Conservation (phyloP, 1,140 invertebrate species). For the Drosophila bocki region DNA sequence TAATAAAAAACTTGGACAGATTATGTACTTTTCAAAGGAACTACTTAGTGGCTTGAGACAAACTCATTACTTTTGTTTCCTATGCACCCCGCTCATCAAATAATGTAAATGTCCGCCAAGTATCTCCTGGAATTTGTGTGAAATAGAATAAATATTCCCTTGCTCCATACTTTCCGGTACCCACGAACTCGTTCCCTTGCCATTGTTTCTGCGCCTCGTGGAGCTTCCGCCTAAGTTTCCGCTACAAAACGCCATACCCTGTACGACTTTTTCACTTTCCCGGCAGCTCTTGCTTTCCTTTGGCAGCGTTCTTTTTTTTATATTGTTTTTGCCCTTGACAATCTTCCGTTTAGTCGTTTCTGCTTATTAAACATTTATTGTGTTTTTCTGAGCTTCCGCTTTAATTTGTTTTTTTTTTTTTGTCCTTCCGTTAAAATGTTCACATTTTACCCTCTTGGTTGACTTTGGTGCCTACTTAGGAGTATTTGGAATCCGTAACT, state of each 20-base stretch:
- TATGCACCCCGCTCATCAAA: conserved; percentile 12
- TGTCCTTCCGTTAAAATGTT: conserved; percentile 34
- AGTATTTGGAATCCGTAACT: conserved; percentile 49
- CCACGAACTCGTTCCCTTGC: too few relatives aligned
- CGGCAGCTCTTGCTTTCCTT: conserved; percentile 34
- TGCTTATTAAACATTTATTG: conserved; percentile 80
- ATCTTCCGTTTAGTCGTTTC: conserved; percentile 42
- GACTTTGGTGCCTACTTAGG: conserved; percentile 38
- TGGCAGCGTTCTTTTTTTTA: background rate
- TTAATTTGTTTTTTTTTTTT: conserved; percentile 68
- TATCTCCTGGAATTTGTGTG: conserved; percentile 47
- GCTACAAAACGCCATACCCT: conserved; percentile 27
- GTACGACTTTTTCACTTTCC: conserved; percentile 16
- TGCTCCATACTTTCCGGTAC: background rate
- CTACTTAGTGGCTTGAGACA: conserved; percentile 27
- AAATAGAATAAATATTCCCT: conserved; percentile 41
- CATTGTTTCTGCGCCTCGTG: conserved; percentile 43
- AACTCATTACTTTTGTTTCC: conserved; percentile 17
- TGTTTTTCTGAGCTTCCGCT: conserved; percentile 71
- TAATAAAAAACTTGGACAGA: background rate
- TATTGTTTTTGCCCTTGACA: conserved; percentile 23
- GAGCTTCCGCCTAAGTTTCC: conserved; percentile 60
- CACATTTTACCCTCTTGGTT: background rate
- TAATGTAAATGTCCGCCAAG: conserved; percentile 44
- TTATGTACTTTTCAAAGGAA: conserved; percentile 21